A percentile compares a stretch with the other conserved stretches of the same genome.
Evolutionary conservation across 2,888 invertebrate species (phyloP).

Genomic region (Holacanthella duospinosa): DNA sequence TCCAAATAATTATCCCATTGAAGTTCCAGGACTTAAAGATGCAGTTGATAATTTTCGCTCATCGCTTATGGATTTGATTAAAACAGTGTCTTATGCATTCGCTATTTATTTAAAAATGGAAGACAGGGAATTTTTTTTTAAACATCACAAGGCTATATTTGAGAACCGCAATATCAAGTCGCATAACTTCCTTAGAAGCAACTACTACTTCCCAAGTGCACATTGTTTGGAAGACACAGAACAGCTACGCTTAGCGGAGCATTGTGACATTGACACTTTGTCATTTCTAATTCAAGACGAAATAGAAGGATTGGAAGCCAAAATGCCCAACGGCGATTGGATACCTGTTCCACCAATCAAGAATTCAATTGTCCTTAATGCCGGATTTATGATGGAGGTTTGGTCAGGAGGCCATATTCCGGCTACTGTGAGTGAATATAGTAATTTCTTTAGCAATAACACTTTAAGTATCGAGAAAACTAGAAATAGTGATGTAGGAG

Average conservation of each 20-base stretch:
- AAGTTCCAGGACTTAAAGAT: constrained; percentile 13
- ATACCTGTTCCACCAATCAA: constrained; percentile 14
- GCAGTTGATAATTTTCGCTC: constrained; percentile 13
- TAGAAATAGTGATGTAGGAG: too few relatives aligned
- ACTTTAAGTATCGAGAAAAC: too few relatives aligned
- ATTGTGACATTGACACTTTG: constrained; percentile 18
- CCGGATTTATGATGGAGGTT: constrained; percentile 17
- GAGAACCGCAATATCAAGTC: constrained; percentile 4
- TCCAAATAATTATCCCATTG: not conserved
- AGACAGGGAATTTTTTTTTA: constrained; percentile 17
- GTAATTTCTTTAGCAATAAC: too few relatives aligned
- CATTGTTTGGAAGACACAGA: not conserved
- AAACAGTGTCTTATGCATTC: constrained; percentile 13
- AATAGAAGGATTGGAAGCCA: constrained; percentile 18
- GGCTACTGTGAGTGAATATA: constrained; percentile 19
- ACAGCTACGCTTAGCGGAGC: constrained; percentile 17
- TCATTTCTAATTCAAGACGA: constrained; percentile 13
- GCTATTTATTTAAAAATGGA: constrained; percentile 15
- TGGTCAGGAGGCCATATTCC: constrained; percentile 19
- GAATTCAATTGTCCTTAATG: constrained; percentile 17
- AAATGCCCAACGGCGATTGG: constrained; percentile 15
- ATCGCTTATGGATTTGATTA: not conserved
- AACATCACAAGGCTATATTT: constrained; percentile 11
- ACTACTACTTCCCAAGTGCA: constrained; percentile 15
- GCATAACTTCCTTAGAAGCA: constrained; percentile 11